Evolutionary conservation across 2,797 vertebrate genomes (phyloP).

Genomic region (Rhodeus uyekii): DNA sequence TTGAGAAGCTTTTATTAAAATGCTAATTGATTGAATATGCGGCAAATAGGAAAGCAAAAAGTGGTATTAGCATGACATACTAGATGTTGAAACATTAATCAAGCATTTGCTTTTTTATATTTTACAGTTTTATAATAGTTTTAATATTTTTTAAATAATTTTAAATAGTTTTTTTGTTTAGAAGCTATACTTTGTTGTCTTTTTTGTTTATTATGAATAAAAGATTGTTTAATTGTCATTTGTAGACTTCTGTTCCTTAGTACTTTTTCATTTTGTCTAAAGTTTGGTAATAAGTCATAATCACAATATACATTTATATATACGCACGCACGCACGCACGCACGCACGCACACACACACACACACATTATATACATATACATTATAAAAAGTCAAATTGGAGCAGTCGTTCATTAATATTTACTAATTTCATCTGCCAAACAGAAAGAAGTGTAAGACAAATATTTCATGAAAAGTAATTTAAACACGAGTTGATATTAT

Average conservation of each 20-base stretch:
- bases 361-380: no score
- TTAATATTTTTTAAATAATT: neutral
- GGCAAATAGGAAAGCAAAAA: neutral
- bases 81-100: neutral
- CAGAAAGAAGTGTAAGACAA: neutral
- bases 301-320: no score
- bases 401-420: neutral
- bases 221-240: neutral
- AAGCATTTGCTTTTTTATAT: neutral
- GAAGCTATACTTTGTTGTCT: neutral
- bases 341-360: no score
- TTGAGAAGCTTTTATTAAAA: conserved; percentile 62
- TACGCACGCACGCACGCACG: no score
- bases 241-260: neutral
- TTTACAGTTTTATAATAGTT: no score
- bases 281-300: no score
- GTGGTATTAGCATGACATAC: conserved; percentile 20
- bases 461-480: neutral
- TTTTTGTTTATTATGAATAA: neutral
- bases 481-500: neutral
- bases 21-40: conserved; percentile 41
- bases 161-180: neutral
- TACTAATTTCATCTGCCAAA: neutral
- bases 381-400: neutral
- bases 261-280: neutral